A percentile compares a stretch with the other conserved stretches of the same genome.
Conservation (phyloP, 2,888 invertebrate genomes). For the Laothoe populi region DNA sequence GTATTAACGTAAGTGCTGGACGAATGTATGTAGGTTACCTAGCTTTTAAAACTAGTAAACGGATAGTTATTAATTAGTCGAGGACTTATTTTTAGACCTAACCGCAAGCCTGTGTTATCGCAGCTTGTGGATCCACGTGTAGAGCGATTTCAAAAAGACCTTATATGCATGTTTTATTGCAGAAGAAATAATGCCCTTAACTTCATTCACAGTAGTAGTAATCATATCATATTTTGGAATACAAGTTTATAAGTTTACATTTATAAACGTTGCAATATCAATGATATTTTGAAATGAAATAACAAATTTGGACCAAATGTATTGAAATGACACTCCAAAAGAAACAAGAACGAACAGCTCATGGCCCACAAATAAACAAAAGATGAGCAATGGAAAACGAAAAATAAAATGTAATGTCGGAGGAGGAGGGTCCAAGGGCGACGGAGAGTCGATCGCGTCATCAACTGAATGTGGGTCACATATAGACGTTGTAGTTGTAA, state of each 20-base stretch:
- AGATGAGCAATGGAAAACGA: slow-evolving; percentile 18
- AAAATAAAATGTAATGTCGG: slow-evolving; percentile 15
- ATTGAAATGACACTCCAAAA: slow-evolving; percentile 6
- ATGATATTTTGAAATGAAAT: neutral
- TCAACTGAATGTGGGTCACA: slow-evolving; percentile 25
- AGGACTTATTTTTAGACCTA: too few species aligned
- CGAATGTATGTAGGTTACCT: neutral
- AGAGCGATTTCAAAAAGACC: too few species aligned
- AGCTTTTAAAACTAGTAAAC: too few species aligned
- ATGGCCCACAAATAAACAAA: slow-evolving; percentile 21
- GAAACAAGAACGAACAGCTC: slow-evolving; percentile 7
- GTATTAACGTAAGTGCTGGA: slow-evolving; percentile 19
- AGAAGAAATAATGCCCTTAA: neutral
- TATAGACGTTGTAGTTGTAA: slow-evolving; percentile 23
- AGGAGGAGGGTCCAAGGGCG: slow-evolving; percentile 25
- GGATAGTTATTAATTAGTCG: too few species aligned
- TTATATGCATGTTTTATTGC: too few species aligned
- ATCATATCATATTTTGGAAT: too few species aligned
- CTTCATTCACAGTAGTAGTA: neutral
- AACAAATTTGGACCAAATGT: neutral
- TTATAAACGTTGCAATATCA: neutral
- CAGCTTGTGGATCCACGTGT: too few species aligned
- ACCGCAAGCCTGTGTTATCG: too few species aligned
- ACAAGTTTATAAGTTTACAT: neutral
- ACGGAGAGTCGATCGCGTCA: slow-evolving; percentile 22